Base-by-base conservation (phyloP, 2,113 vertebrate genomes). In the Lepidothrix coronata region DNA sequence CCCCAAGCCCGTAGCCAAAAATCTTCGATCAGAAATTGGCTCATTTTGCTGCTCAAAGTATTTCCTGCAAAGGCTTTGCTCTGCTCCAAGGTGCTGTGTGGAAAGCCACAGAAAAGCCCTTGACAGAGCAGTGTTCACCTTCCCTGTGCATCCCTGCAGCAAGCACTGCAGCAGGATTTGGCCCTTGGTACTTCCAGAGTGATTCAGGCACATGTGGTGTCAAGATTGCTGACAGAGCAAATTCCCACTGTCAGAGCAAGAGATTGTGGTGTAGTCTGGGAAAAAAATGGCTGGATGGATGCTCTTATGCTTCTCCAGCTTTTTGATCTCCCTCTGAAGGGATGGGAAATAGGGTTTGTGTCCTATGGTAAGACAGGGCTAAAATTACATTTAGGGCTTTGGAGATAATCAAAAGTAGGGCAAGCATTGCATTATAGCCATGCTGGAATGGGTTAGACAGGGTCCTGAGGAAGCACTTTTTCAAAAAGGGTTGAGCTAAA, bases 121-220 rank as follows among this genome's bases (percentile, higher is more conserved):
- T 6, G 8, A 6, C 0, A 0, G 58, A n/a, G 20, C 70, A 51
- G 19, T 1, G 0, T 39, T 87, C 7, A 2, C 23, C 46, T 46
- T 78, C 41, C 33, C 28, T 24, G 46, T 1, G 1, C 0, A 2
- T 58, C 51, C 43, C 55, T 58, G 85, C 30, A 63, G n/a, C 6
- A 2, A 9, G 8, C 30, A 4, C 2, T 9, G 61, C 31, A 63
- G 46, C 25, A 74, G 52, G 46, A 65, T 51, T 43, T 77, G 84
- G n/a, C 31, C 51, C 55, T 22, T 2, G 16, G 7, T 27, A 1
- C 22, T 54, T 61, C 37, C 25, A 8, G 67, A 46, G 35, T 15
- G 27, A 43, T 74, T 54, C 28, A 39, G 83, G 71, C 0, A 0
- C 3, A 9, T 20, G 65, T 4, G 55, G 65, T 55, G 51, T 30